A percentile compares a stretch with the other conserved stretches of the same genome.
Evolutionary conservation across 2,888 invertebrate species (phyloP).

Genomic region (Spicauda simplicius): DNA sequence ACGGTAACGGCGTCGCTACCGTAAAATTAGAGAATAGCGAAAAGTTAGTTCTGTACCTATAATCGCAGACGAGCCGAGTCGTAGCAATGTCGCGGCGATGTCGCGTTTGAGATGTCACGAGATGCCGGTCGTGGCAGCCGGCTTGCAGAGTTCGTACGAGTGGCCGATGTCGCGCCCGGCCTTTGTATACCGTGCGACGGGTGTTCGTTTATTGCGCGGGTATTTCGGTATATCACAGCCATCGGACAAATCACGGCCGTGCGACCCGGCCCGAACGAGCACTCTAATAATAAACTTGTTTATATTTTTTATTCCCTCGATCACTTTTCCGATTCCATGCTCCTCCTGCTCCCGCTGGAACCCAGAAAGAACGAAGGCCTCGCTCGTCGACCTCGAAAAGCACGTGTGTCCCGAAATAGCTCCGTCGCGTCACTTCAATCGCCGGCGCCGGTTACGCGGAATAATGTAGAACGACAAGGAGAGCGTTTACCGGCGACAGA

Average conservation of each 20-base stretch:
- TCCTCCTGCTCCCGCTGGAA: constrained; percentile 48
- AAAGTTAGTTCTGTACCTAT: constrained; percentile 43
- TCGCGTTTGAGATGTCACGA: constrained; percentile 39
- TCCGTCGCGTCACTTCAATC: constrained; percentile 57
- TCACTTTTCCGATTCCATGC: constrained; percentile 65
- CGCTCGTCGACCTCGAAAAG: constrained; percentile 67
- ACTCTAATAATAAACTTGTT: constrained; percentile 84
- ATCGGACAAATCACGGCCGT: constrained; percentile 83
- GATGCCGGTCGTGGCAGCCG: constrained; percentile 52
- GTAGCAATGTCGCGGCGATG: constrained; percentile 33
- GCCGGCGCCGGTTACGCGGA: constrained; percentile 40
- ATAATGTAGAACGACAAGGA: constrained; percentile 43
- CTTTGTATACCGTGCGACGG: constrained; percentile 66
- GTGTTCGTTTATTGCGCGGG: constrained; percentile 73
- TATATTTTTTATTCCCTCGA: constrained; percentile 79
- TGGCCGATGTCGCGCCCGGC: constrained; percentile 64
- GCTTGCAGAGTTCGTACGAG: constrained; percentile 55
- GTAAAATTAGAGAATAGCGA: constrained; percentile 3
- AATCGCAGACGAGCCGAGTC: constrained; percentile 37
- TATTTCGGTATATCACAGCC: constrained; percentile 82
- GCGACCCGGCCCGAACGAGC: constrained; percentile 82
- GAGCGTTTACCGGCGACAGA: constrained; percentile 61
- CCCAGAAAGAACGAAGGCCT: constrained; percentile 51
- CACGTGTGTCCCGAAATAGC: constrained; percentile 80
- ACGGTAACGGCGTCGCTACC: constrained; percentile 8